These are phyloP conservation scores for Serrognathus titanus DNA, from an alignment of 2,888 invertebrate species.

Conservation along the genomic window DNA sequence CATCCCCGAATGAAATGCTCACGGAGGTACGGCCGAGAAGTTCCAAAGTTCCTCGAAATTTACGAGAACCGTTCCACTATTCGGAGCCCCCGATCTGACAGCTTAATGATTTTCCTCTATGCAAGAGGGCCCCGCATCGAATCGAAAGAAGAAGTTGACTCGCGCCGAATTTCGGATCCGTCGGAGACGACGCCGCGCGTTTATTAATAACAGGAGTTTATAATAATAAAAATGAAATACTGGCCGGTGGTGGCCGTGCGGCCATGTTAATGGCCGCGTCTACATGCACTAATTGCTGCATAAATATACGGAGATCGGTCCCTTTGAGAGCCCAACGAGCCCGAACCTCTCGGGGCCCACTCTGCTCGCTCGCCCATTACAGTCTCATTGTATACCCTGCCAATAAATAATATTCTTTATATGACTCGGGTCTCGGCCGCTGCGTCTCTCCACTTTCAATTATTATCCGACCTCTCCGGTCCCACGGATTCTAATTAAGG, in stretches of 20 bases:
- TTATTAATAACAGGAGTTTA: slow-evolving; percentile 15
- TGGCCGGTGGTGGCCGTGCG: slow-evolving; percentile 15
- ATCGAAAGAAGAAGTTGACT: neutral
- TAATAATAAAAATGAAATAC: slow-evolving; percentile 21
- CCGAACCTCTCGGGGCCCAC: slow-evolving; percentile 18
- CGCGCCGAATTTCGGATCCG: neutral
- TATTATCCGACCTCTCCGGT: slow-evolving; percentile 31
- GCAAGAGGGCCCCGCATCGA: neutral
- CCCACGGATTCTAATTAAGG: slow-evolving; percentile 43
- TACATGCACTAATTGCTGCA: slow-evolving; percentile 41
- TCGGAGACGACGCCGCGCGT: slow-evolving; percentile 1
- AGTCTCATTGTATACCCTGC: slow-evolving; percentile 47
- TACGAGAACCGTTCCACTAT: neutral
- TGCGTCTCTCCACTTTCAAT: slow-evolving; percentile 41
- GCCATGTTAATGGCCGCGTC: slow-evolving; percentile 34
- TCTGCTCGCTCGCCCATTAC: slow-evolving; percentile 40
- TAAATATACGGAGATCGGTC: slow-evolving; percentile 43
- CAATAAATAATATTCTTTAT: slow-evolving; percentile 51
- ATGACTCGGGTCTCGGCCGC: slow-evolving; percentile 38
- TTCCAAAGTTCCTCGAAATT: neutral
- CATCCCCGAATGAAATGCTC: too few relatives aligned
- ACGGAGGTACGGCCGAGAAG: too few relatives aligned
- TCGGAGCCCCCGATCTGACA: neutral
- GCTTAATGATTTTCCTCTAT: neutral
- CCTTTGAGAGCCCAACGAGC: slow-evolving; percentile 34